Percentiles rank a stretch among this genome's conserved stretches.
phyloP scores from a whole-genome alignment of 1,140 invertebrate genomes.

The Sipha flava region DNA sequence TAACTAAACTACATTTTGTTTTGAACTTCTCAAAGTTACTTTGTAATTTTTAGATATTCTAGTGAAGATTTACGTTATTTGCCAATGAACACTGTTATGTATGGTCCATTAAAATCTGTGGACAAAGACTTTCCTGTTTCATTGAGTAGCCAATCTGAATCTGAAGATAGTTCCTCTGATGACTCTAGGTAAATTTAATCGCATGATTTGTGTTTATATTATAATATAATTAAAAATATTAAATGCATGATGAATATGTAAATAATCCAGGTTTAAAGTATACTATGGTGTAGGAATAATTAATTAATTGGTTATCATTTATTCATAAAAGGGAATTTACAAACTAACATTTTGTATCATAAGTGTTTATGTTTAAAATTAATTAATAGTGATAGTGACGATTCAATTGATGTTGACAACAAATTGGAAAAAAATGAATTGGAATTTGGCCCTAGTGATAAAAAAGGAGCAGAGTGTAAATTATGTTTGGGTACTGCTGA shows the following conservation, averaged over 20 bases:
- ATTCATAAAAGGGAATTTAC: not conserved
- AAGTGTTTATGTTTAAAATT: not conserved
- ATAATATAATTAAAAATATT: constrained; percentile 1
- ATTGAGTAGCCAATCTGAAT: constrained; percentile 39
- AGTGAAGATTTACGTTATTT: constrained; percentile 65
- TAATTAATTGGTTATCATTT: not conserved
- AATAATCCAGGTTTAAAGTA: not conserved
- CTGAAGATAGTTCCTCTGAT: constrained; percentile 49
- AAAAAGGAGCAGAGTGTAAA: constrained; percentile 43
- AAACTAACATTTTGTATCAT: not conserved
- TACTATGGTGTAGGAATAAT: constrained; percentile 8
- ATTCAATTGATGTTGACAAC: not conserved
- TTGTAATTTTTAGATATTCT: constrained; percentile 49
- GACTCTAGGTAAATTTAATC: constrained; percentile 47
- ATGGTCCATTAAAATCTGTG: constrained; percentile 55
- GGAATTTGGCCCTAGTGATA: constrained; percentile 21
- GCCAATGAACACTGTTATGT: constrained; percentile 82
- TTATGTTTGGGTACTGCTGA: constrained; percentile 44
- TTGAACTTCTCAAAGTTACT: constrained; percentile 21
- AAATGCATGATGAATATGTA: not conserved
- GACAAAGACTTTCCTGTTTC: constrained; percentile 24
- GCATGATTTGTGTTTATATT: not conserved
- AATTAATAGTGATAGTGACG: constrained; percentile 24
- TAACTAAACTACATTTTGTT: constrained; percentile 7
- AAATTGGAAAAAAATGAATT: not conserved